Evolutionary conservation across 2,888 invertebrate genomes (phyloP), one percentile per base, ranked within the genome.

Genomic region (Thymelicus lineola): DNA sequence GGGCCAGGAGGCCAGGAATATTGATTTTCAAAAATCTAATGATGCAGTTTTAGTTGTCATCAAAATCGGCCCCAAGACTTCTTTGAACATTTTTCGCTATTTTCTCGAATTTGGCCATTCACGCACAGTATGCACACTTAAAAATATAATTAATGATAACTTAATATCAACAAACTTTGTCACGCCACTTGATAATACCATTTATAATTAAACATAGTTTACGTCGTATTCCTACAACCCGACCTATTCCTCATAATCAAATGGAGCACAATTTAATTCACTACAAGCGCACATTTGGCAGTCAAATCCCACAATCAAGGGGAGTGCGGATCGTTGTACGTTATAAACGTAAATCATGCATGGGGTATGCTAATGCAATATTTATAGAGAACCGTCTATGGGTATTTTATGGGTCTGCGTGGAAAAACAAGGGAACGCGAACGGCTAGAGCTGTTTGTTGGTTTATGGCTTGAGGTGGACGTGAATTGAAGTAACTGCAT

Each of bases 301-400:
- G 79, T 78, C 78, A 77, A 76, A 78, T 79, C 75, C 72, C 67
- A 70, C 77, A 80, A 81, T 81, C 76, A 72, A 36, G 68, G 73
- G 72, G 76, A 81, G 80, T 81, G 80, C 76, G 70, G 60, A 74
- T 57, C 63, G 70, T 14, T 76, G 77, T 76, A 73, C 66, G 38
- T 28, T 28, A 28, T 55, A 28, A 28, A 20, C 58, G 69, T 76
- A 74, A 75, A 79, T 77, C 76, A 79, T 74, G 75, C 74, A 75
- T 71, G 72, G 75, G 74, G 72, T 77, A 82, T 80, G 80, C 74
- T 76, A 80, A 82, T 82, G 80, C 75, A 80, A 80, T 81, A 79
- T 80, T 77, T 77, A 74, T 77, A 76, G 75, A 77, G 74, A 36
- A 58, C 58, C 55, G 48, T 53, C 61, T 46, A 68, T 68, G 45